These are phyloP conservation scores for Ceratina calcarata DNA, from an alignment of 1,140 invertebrate genomes.

Conservation along the genomic window DNA sequence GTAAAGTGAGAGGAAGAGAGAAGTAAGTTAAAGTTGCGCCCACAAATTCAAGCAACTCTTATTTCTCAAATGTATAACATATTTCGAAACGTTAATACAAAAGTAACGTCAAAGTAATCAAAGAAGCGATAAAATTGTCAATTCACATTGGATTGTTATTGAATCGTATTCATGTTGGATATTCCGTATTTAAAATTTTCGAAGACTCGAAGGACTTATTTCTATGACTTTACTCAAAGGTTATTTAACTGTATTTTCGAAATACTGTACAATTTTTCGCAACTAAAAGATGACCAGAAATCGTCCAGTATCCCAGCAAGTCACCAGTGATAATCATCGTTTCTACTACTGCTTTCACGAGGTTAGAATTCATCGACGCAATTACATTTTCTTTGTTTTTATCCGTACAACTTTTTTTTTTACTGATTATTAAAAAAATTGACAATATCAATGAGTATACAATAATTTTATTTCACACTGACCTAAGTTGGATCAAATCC, in stretches of 20 bases:
- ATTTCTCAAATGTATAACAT: conserved; percentile 22
- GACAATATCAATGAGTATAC: background rate
- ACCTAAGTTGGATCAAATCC: background rate
- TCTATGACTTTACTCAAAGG: conserved; percentile 25
- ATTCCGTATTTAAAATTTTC: conserved; percentile 16
- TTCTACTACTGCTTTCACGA: conserved; percentile 36
- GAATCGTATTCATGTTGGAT: conserved; percentile 11
- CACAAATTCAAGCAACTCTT: conserved; percentile 1
- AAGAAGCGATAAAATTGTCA: background rate
- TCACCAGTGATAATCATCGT: conserved; percentile 34
- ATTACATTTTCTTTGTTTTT: conserved; percentile 27
- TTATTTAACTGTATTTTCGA: conserved; percentile 33
- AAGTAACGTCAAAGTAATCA: conserved; percentile 8
- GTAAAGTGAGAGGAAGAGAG: background rate
- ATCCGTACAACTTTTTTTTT: conserved; percentile 1
- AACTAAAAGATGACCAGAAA: conserved; percentile 47
- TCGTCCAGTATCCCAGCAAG: conserved; percentile 33
- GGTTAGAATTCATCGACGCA: conserved; percentile 46
- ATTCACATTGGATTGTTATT: no score
- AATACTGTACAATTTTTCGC: conserved; percentile 27
- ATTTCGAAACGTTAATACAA: background rate
- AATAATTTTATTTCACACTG: background rate
- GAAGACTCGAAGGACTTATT: conserved; percentile 14
- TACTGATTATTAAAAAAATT: background rate
- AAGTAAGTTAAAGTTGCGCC: conserved; percentile 34